Evolutionary conservation across 2,113 vertebrate genomes (phyloP), one percentile per base, ranked within the genome.

Genomic region (Oncorhynchus gorbuscha): DNA sequence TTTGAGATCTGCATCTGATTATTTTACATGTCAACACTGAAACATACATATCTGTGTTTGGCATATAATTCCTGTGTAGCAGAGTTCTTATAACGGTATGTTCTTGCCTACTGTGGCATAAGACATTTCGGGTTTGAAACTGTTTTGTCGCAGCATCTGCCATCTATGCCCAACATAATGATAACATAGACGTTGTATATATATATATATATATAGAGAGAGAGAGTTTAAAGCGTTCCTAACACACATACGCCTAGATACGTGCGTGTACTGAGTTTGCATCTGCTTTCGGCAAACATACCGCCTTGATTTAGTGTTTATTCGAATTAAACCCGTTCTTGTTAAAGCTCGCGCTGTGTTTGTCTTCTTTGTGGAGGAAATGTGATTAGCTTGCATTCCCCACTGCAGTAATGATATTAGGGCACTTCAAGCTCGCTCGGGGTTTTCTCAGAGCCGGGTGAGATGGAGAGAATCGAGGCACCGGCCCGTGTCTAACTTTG

Each of bases 331-430:
- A 75, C 16, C 77, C 69, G 16, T 66, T 76, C 72, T 78, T 77
- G 59, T 75, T 73, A 83, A 70, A 85, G 77, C 72, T 64, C 76
- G 48, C 45, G 77, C 24, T 30, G 35, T 77, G 71, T 79, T 61
- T 28, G 24, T 73, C 28, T 75, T 82, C 65, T 83, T 77, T 89
- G 84, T 77, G 74, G 70, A 72, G 80, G 78, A 84, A 88, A 89
- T 83, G 72, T 83, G 78, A 87, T 90, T 86, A 85, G 68, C n/a
- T 39, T 49, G 18, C 45, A 59, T 74, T 28, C 28, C 73, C 30
- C 48, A 67, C 67, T 69, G n/a, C 62, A 61, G 66, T 85, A 84
- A 90, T 87, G 80, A 78, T 78, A 89, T 91, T 85, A 89, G 59
- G 77, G 51, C 78, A 68, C 69, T 77, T 67, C 68, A 67, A 76